A percentile compares a stretch with the other conserved stretches of the same genome.
These are phyloP conservation scores for Nyctibius bracteatus DNA, from an alignment of 2,113 vertebrate species.

Conservation along the genomic window DNA sequence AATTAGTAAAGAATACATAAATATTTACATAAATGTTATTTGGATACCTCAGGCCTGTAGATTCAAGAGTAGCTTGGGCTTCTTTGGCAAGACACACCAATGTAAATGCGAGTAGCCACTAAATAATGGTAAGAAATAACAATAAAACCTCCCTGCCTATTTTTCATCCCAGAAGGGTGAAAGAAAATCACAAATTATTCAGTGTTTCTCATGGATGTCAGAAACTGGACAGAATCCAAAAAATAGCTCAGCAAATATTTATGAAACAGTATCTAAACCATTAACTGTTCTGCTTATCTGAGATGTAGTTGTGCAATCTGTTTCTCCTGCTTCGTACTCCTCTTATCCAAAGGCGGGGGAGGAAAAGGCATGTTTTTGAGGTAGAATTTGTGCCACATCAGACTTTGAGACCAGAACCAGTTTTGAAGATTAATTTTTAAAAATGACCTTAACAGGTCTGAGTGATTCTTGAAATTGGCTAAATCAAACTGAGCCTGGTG, in stretches of 20 bases:
- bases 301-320: constrained; percentile 34
- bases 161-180: background rate
- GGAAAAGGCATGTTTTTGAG: background rate
- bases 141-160: background rate
- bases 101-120: background rate
- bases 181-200: constrained; percentile 24
- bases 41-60: background rate
- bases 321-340: background rate
- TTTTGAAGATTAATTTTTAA: background rate
- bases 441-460: background rate
- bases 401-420: background rate
- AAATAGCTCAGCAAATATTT: constrained; percentile 54
- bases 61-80: background rate
- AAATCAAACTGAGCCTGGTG: background rate
- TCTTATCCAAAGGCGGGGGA: constrained; percentile 10
- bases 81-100: background rate
- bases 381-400: background rate
- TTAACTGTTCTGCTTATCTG: constrained; percentile 44
- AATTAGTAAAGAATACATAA: background rate
- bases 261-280: constrained; percentile 35
- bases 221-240: constrained; percentile 39
- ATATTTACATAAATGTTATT: background rate
- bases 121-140: background rate
- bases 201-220: constrained; percentile 31
- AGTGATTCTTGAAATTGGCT: background rate